A percentile compares a stretch with the other conserved stretches of the same genome.
These are phyloP conservation scores for Selenia dentaria DNA, from an alignment of 2,888 invertebrate species.

Conservation along the genomic window DNA sequence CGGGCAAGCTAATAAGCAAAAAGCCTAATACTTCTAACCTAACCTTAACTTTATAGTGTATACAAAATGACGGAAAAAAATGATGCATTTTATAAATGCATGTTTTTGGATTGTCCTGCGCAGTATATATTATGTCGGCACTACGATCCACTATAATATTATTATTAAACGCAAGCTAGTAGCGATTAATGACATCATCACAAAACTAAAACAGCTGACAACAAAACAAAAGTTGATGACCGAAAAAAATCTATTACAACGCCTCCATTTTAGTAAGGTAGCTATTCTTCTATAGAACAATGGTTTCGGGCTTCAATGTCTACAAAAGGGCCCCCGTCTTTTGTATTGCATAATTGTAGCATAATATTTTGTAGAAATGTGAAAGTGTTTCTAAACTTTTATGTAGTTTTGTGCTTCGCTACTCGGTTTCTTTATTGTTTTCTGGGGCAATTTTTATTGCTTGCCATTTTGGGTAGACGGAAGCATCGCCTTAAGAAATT, in stretches of 20 bases:
- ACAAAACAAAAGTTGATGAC: constrained; percentile 34
- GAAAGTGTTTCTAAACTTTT: constrained; percentile 65
- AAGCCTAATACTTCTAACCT: too few species aligned
- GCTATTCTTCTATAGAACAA: constrained; percentile 28
- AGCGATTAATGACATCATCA: constrained; percentile 34
- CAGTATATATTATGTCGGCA: too few species aligned
- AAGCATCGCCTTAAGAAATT: constrained; percentile 30
- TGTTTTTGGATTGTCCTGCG: too few species aligned
- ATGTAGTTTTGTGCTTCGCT: constrained; percentile 43
- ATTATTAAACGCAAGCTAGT: too few species aligned
- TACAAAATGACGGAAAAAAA: too few species aligned
- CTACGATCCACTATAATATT: too few species aligned
- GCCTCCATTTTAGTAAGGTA: constrained; percentile 17
- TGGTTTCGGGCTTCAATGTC: constrained; percentile 12
- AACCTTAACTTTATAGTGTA: too few species aligned
- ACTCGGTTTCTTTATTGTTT: constrained; percentile 51
- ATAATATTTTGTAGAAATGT: constrained; percentile 49
- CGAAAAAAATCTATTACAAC: constrained; percentile 31
- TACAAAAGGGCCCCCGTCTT: constrained; percentile 32
- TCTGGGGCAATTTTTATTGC: constrained; percentile 49
- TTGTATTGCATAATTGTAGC: constrained; percentile 39
- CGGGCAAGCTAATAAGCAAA: too few species aligned
- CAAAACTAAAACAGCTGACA: constrained; percentile 27
- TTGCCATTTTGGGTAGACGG: constrained; percentile 41
- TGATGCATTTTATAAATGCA: too few species aligned